Conservation (phyloP, 2,113 vertebrate species). For the Herpetotheres cachinnans region DNA sequence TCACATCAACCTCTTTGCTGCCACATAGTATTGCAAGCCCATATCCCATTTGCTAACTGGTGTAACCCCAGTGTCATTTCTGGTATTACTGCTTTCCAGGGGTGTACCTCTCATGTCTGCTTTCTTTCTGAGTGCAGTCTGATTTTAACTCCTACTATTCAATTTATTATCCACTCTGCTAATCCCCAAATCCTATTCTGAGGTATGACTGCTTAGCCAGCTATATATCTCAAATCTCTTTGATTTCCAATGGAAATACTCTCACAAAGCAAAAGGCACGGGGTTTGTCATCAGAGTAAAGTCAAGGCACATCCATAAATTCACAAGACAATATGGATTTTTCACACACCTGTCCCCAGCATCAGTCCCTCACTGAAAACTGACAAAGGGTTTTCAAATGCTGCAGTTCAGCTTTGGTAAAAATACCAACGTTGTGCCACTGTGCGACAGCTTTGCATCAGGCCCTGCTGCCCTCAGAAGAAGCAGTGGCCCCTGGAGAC, state of each 20-base stretch:
- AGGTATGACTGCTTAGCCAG: constrained; percentile 64
- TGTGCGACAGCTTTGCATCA: not conserved
- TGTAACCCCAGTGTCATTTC: not conserved
- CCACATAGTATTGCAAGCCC: not conserved
- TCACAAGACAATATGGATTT: not conserved
- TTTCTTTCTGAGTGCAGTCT: not conserved
- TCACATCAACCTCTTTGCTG: not conserved
- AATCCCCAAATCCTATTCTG: constrained; percentile 64
- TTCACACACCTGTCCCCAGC: not conserved
- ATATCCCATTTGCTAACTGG: not conserved
- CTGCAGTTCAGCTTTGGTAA: not conserved
- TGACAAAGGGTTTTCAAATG: not conserved
- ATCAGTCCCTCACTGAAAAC: not conserved
- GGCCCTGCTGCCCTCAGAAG: not conserved
- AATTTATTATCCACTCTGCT: constrained; percentile 56
- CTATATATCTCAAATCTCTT: constrained; percentile 57
- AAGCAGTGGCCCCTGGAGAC: not conserved
- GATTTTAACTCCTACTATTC: constrained; percentile 64
- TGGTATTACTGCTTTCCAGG: constrained; percentile 37
- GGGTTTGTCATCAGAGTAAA: not conserved
- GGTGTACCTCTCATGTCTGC: constrained; percentile 30
- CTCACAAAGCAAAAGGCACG: not conserved
- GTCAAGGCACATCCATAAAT: not conserved
- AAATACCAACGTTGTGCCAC: rapidly evolving
- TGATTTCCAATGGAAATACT: constrained; percentile 49